phyloP scores from a whole-genome alignment of 2,113 vertebrate species.

The Austrofundulus limnaeus region DNA sequence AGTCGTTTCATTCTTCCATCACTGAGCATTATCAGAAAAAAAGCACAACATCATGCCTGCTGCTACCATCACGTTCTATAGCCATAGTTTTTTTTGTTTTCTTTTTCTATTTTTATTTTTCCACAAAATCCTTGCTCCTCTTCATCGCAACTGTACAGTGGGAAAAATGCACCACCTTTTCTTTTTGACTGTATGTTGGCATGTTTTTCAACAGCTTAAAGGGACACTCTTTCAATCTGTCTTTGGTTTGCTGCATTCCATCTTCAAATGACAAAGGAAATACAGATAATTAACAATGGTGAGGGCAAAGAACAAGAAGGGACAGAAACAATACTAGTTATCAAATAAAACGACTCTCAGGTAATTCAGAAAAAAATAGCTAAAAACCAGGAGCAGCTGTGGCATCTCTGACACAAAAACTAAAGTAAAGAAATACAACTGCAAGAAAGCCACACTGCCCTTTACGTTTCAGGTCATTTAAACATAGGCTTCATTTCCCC shows the following conservation, averaged over 20 bases:
- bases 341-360: slow-evolving; percentile 62
- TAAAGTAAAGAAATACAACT: slow-evolving; percentile 41
- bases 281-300: slow-evolving; percentile 64
- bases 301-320: slow-evolving; percentile 60
- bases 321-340: slow-evolving; percentile 36
- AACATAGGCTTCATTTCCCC: slow-evolving; percentile 75
- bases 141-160: slow-evolving; percentile 57
- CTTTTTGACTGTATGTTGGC: slow-evolving; percentile 55
- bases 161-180: slow-evolving; percentile 49
- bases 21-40: slow-evolving; percentile 57
- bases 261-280: slow-evolving; percentile 51
- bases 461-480: slow-evolving; percentile 66
- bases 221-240: slow-evolving; percentile 76
- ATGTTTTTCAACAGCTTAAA: slow-evolving; percentile 72
- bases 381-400: slow-evolving; percentile 64
- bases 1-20: slow-evolving; percentile 52
- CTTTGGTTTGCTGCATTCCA: slow-evolving; percentile 80
- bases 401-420: slow-evolving; percentile 52
- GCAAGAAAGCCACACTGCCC: slow-evolving; percentile 60
- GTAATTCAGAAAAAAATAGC: slow-evolving; percentile 74
- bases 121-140: slow-evolving; percentile 32
- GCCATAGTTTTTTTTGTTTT: not conserved
- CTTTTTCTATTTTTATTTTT: slow-evolving; percentile 11
- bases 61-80: slow-evolving; percentile 52
- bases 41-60: slow-evolving; percentile 57